Evolutionary conservation across 2,888 invertebrate species (phyloP), one percentile per base, ranked within the genome.

Genomic region (Leistus spinibarbis): DNA sequence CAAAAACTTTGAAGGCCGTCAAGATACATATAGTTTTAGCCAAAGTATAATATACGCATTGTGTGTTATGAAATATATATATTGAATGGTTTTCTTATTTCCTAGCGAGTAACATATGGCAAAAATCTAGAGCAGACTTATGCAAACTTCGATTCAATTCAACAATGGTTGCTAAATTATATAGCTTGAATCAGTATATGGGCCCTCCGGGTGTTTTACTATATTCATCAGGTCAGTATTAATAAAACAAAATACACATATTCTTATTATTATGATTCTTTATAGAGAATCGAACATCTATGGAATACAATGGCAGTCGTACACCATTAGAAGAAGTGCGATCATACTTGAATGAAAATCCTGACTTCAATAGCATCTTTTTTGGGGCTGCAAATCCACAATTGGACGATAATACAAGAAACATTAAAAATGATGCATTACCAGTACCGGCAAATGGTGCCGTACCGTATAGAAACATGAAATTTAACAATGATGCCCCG

Each of bases 81-180:
- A 19, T 62, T 62, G 19, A 19, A 62, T 40, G 10, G 10, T 27
- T 27, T 60, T 22, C 22, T 63, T 63, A 40, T n/a, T 73, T 27
- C 66, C 64, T 54, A 75, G 75, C 69, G 24, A 75, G 69, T 64
- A 75, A 75, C 63, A 75, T 75, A 64, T 56, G 75, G 56, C 75
- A 75, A 69, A 60, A 69, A 69, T 69, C 75, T 24, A 75, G 66
- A 69, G 87, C 88, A 0, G 92, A 93, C 82, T 87, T 92, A 17
- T 94, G 93, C 80, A 88, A 89, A 76, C 82, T 92, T 17, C 87
- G 92, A 20, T 94, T 92, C 80, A 93, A 93, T 81, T 89, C 91
- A 0, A 89, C 90, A 1, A 88, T 91, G 66, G 88, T 89, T 67
- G 88, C 91, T 40, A 91, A 90, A 81, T 84, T 94, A 17, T 90